phyloP scores from a whole-genome alignment of 2,113 vertebrate species.

The Climacteris rufus region DNA sequence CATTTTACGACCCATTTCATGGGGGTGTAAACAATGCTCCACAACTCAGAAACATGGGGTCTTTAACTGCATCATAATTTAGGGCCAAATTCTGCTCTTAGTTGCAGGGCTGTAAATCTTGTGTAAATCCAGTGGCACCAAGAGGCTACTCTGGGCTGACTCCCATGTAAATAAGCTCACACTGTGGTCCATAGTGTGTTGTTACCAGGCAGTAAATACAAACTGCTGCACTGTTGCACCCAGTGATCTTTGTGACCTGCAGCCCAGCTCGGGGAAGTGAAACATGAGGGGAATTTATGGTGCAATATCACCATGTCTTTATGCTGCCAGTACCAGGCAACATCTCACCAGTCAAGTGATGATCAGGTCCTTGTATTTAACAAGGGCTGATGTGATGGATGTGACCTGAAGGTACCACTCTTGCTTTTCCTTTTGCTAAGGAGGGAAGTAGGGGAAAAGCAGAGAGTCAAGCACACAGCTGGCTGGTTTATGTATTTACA shows the following conservation, averaged over 20 bases:
- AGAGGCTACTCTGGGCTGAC: neutral
- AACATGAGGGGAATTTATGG: neutral
- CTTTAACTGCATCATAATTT: conserved; percentile 23
- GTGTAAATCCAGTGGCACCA: neutral
- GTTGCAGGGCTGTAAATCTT: neutral
- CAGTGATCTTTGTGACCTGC: neutral
- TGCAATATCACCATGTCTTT: neutral
- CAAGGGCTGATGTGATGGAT: neutral
- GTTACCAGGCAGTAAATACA: neutral
- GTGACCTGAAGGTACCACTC: neutral
- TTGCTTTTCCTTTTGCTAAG: neutral
- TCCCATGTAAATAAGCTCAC: conserved; percentile 1
- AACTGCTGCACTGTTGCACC: neutral
- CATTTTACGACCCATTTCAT: conserved; percentile 18
- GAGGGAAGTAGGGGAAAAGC: neutral
- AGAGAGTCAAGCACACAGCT: neutral
- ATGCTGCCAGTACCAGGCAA: neutral
- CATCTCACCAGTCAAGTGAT: neutral
- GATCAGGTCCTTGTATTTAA: neutral
- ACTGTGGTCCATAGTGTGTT: neutral
- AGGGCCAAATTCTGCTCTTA: neutral
- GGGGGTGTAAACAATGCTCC: conserved; percentile 14
- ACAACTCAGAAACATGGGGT: neutral
- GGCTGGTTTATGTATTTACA: neutral
- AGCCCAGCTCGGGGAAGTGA: neutral